Evolutionary conservation across 2,888 invertebrate species (phyloP).

Genomic region (Tetranychus truncatus): DNA sequence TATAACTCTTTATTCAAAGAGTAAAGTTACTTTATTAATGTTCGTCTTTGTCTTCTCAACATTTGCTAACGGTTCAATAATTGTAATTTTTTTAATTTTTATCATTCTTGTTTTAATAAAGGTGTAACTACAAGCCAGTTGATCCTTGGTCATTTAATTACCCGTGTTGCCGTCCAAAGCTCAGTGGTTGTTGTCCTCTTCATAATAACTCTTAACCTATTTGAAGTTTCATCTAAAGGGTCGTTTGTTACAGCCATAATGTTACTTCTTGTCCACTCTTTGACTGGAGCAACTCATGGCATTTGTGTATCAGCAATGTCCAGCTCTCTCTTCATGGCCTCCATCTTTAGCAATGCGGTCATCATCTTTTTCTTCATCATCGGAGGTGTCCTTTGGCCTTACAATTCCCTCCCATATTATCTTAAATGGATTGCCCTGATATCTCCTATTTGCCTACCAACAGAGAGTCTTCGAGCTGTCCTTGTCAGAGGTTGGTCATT

Average conservation of each 20-base stretch:
- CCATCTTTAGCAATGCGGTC: slow-evolving; percentile 2
- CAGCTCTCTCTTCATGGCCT: neutral
- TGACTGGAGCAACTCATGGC: slow-evolving; percentile 31
- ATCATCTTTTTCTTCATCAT: slow-evolving; percentile 19
- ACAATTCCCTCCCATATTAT: slow-evolving; percentile 76
- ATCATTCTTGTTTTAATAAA: neutral
- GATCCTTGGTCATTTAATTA: slow-evolving; percentile 74
- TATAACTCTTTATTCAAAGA: too few species aligned
- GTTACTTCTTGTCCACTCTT: slow-evolving; percentile 66
- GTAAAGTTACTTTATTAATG: too few species aligned
- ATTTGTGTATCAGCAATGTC: neutral
- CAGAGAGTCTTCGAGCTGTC: slow-evolving; percentile 52
- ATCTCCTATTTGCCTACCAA: slow-evolving; percentile 60
- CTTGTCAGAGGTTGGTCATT: slow-evolving; percentile 45
- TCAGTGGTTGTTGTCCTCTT: slow-evolving; percentile 67
- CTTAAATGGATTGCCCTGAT: slow-evolving; percentile 50
- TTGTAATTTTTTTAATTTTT: neutral
- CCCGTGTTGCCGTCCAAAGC: slow-evolving; percentile 43
- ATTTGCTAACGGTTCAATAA: neutral
- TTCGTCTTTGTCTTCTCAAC: neutral
- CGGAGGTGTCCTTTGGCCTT: slow-evolving; percentile 80
- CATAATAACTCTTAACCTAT: slow-evolving; percentile 72
- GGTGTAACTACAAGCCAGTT: slow-evolving; percentile 74
- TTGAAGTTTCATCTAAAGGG: slow-evolving; percentile 72
- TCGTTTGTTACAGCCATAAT: slow-evolving; percentile 63